Conservation (phyloP, 1,140 invertebrate species). For the Drosophila fuyamai region DNA sequence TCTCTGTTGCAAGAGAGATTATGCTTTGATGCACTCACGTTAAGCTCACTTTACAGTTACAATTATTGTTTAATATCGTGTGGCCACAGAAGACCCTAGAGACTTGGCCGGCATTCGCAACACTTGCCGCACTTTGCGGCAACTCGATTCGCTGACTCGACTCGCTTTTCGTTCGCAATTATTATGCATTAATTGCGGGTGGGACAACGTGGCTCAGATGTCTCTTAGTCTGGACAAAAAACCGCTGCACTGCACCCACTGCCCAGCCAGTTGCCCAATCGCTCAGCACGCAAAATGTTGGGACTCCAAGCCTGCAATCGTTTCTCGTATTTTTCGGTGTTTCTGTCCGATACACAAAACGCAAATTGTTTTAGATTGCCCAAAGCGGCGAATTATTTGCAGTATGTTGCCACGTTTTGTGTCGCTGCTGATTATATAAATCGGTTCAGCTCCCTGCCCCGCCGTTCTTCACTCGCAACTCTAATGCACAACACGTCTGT, state of each 20-base stretch:
- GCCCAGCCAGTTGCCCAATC: conserved; percentile 40
- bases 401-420: conserved; percentile 79
- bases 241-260: conserved; percentile 18
- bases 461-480: not conserved
- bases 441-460: conserved; percentile 28
- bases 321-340: conserved; percentile 14
- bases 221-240: conserved; percentile 26
- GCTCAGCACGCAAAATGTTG: conserved; percentile 22
- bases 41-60: conserved; percentile 83
- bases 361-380: conserved; percentile 78
- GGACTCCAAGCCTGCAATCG: not conserved
- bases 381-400: conserved; percentile 60
- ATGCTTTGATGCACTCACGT: conserved; percentile 83
- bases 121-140: conserved; percentile 73
- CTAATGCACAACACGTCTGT: conserved; percentile 58
- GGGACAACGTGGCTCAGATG: conserved; percentile 52
- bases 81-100: conserved; percentile 58
- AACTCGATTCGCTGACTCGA: conserved; percentile 44
- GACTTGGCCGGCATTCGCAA: conserved; percentile 67
- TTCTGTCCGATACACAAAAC: conserved; percentile 48
- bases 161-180: conserved; percentile 71
- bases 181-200: conserved; percentile 82
- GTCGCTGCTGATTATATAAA: conserved; percentile 80
- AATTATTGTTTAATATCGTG: conserved; percentile 83
- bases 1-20: conserved; percentile 81